Base-by-base conservation (phyloP, 2,797 vertebrate species). In the Anas acuta region DNA sequence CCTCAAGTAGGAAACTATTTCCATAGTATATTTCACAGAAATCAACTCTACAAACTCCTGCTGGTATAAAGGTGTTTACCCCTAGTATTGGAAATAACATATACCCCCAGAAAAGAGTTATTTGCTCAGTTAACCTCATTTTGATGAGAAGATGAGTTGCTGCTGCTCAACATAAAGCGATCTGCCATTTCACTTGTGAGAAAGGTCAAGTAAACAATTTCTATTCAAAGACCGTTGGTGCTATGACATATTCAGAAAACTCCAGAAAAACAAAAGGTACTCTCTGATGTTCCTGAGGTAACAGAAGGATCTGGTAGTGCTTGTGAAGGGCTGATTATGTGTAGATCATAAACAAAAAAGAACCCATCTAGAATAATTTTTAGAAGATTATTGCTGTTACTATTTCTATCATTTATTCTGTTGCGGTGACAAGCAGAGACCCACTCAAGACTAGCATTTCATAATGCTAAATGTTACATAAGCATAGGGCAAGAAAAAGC, bases 151-250 rank as follows among this genome's bases (percentile, higher is more conserved):
- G 41, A 53, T 91, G 71, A 82, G 65, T 73, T 72, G 22, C 60
- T 14, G 33, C 30, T 72, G 62, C 57, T 89, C 83, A 58, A 1
- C 30, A 17, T 65, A 76, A 75, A 77, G 33, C 5, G 0, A 26
- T 87, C 78, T 92, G 61, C 61, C 78, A 77, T 57, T 89, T 54
- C 71, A 8, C 45, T 74, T 65, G 20, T 62, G 45, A 84, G 25
- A 95, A 95, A 94, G 72, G 82, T 92, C 87, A 95, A 30, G 16
- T 22, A 72, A 94, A 87, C 53, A 49, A 85, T 95, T 91, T 85
- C 19, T 65, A 90, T 84, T 89, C 77, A 77, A 62, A 82, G 33
- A 74, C n/a, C 41, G 15, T 65, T 57, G 37, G 39, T 25, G 11
- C 49, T 70, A 41, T 1, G 4, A 66, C 1, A 6, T 87, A 60